These are phyloP conservation scores for Aspidiotus rigidus DNA, from an alignment of 2,888 invertebrate genomes.

Conservation along the genomic window DNA sequence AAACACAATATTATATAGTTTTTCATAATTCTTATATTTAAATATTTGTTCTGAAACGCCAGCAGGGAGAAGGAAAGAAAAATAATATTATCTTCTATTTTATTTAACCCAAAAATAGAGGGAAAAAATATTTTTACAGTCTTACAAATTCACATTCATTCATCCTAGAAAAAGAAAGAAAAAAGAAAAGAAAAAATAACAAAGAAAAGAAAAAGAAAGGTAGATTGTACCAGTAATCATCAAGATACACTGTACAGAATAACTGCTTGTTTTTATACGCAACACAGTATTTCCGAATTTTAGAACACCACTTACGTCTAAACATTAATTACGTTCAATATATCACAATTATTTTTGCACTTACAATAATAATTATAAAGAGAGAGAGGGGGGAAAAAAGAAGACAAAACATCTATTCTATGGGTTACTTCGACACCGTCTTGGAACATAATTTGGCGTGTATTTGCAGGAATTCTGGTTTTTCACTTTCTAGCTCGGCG, in stretches of 20 bases:
- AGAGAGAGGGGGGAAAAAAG: neutral
- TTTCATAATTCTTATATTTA: neutral
- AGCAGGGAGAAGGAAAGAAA: conserved; percentile 1
- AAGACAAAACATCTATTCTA: neutral
- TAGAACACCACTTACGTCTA: conserved; percentile 2
- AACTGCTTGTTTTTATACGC: too few species aligned
- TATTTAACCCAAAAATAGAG: neutral
- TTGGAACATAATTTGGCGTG: conserved; percentile 53
- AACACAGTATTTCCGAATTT: neutral
- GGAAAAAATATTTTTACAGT: neutral
- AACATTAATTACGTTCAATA: conserved; percentile 4
- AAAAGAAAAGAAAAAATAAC: neutral
- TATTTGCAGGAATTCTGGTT: conserved; percentile 52
- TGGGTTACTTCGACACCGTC: conserved; percentile 36
- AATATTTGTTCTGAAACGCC: neutral
- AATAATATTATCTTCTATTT: neutral
- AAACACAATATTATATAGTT: neutral
- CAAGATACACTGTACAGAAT: too few species aligned
- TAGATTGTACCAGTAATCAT: too few species aligned
- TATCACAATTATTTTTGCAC: conserved; percentile 1
- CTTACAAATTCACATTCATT: neutral
- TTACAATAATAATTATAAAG: neutral
- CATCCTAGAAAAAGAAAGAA: neutral
- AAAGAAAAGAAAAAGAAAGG: too few species aligned
- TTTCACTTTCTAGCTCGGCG: conserved; percentile 38